Percentiles rank a stretch among this genome's conserved stretches.
phyloP scores from a whole-genome alignment of 2,888 invertebrate genomes.

The Hedya salicella region DNA sequence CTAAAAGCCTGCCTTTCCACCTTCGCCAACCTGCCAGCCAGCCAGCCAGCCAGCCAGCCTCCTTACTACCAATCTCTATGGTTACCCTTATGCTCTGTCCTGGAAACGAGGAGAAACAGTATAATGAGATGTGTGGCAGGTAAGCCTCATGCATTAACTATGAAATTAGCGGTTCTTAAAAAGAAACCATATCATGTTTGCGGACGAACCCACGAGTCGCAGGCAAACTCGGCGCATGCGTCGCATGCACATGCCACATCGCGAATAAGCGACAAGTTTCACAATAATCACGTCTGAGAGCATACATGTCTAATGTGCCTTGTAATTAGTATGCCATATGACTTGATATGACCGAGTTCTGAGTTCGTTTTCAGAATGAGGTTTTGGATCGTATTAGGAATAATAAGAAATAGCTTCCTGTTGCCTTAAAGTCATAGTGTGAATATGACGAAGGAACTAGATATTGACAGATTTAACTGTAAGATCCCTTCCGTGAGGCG shows the following conservation, averaged over 20 bases:
- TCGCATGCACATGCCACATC: conserved; percentile 34
- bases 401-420: conserved; percentile 2
- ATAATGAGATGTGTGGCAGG: too few species aligned
- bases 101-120: too few species aligned
- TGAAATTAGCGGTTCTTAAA: conserved; percentile 25
- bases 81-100: too few species aligned
- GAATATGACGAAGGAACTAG: too few species aligned
- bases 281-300: conserved; percentile 3
- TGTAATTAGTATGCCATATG: neutral
- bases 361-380: neutral
- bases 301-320: neutral
- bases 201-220: conserved; percentile 31
- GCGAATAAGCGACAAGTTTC: conserved; percentile 43
- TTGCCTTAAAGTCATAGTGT: too few species aligned
- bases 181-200: conserved; percentile 38
- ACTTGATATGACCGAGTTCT: neutral
- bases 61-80: too few species aligned
- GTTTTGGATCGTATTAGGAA: neutral
- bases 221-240: conserved; percentile 37
- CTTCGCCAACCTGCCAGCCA: too few species aligned
- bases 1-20: too few species aligned
- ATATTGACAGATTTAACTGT: too few species aligned
- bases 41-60: too few species aligned
- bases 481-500: too few species aligned
- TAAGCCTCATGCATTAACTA: too few species aligned